These are phyloP conservation scores for Melanotaenia nigrans DNA, from an alignment of 2,797 vertebrate genomes.

Conservation along the genomic window DNA sequence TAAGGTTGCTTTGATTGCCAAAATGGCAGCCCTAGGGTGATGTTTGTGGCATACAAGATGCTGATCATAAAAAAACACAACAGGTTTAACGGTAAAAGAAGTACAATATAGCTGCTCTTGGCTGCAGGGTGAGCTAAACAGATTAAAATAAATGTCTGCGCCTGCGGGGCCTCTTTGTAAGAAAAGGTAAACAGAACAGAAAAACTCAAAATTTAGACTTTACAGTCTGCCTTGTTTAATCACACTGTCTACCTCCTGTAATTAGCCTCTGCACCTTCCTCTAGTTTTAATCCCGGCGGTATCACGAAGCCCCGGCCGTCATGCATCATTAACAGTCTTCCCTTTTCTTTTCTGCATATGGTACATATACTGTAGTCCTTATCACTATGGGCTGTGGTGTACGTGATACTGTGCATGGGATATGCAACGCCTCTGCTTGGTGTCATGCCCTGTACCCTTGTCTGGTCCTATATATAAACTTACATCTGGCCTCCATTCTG, in stretches of 20 bases:
- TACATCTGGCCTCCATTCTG: constrained; percentile 67
- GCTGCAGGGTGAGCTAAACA: constrained; percentile 32
- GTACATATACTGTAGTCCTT: constrained; percentile 33
- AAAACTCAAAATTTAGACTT: constrained; percentile 19
- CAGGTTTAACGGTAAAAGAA: constrained; percentile 60
- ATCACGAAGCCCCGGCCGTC: constrained; percentile 1
- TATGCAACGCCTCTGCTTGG: constrained; percentile 54
- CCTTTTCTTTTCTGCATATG: constrained; percentile 35
- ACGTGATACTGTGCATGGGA: constrained; percentile 68
- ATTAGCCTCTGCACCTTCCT: constrained; percentile 35
- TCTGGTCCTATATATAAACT: constrained; percentile 74
- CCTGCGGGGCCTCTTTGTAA: constrained; percentile 13
- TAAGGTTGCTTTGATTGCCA: constrained; percentile 78
- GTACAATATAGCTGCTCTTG: constrained; percentile 54
- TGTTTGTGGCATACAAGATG: constrained; percentile 54
- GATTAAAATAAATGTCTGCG: constrained; percentile 54
- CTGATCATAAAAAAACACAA: constrained; percentile 39
- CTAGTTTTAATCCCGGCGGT: constrained; percentile 17
- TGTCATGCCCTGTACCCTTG: constrained; percentile 71
- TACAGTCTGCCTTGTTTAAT: constrained; percentile 23
- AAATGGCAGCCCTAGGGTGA: constrained; percentile 49
- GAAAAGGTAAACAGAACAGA: constrained; percentile 17
- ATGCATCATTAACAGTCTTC: constrained; percentile 34
- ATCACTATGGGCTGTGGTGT: constrained; percentile 51
- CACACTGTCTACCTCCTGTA: constrained; percentile 21